Base-by-base conservation (phyloP, 2,113 vertebrate species). In the Muntiacus muntjak region DNA sequence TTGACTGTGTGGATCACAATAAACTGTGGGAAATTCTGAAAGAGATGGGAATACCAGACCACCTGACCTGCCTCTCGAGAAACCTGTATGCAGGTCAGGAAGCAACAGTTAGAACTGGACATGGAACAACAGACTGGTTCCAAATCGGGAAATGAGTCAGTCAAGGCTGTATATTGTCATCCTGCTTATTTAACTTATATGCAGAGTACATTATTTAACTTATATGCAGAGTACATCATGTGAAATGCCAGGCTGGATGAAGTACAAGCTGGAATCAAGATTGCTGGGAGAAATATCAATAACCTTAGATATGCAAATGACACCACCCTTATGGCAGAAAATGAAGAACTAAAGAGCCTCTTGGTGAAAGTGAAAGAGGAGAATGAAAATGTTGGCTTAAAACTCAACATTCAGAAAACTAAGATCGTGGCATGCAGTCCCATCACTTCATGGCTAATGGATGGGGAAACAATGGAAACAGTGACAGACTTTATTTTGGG, bases 71-170 rank as follows among this genome's bases (percentile, higher is more conserved):
- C 64, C 64, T 67, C n/a, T 8, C 36, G 64, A 67, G n/a, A 67
- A 67, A 67, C 10, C 17, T 67, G 64, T 36, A 21, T 21, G 64
- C 17, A 36, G n/a, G 64, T 67, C 64, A 36, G 2, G n/a, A 67
- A 67, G 64, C 64, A 67, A 67, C 2, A 67, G 17, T 36, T 21
- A 67, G 17, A 67, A 36, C 64, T 2, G 1, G n/a, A 36, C 8
- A 21, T 67, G 64, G 4, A 5, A 67, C 33, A 21, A 21, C 33
- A 67, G 7, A 11, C 33, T 67, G 64, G 33, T 21, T 36, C 4
- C n/a, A 67, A 67, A 67, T 21, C 0, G 17, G 64, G 2, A 36
- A 36, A 36, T 1, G n/a, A 21, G 17, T 36, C 11, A 1, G 2
- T 21, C 64, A 67, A 67, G 33, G 8, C 17, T 67, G 17, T 67